phyloP scores from a whole-genome alignment of 2,113 vertebrate genomes.

The Forbesichthys papilliferus region DNA sequence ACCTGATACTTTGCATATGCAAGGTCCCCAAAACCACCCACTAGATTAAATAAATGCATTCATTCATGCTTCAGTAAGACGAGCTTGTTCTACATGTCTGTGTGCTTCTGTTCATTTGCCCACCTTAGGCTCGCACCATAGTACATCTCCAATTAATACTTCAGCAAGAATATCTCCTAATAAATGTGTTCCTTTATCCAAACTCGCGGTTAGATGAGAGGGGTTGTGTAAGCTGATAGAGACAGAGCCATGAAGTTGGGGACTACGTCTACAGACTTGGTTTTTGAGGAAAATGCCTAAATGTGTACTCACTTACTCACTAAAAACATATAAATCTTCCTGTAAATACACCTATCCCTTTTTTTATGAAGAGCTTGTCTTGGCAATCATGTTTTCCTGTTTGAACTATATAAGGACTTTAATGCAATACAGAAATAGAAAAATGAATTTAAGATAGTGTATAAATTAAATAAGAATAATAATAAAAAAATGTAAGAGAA shows the following conservation, averaged over 20 bases:
- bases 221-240: neutral
- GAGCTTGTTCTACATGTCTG: no score
- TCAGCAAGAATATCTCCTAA: neutral
- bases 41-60: neutral
- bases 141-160: neutral
- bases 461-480: slow-evolving; percentile 66
- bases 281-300: no score
- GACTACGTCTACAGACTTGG: neutral
- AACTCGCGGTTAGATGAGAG: neutral
- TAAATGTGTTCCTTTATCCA: neutral
- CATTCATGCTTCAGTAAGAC: neutral
- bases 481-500: slow-evolving; percentile 19
- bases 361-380: neutral
- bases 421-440: slow-evolving; percentile 71
- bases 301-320: neutral
- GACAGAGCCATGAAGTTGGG: neutral
- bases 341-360: neutral
- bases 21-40: neutral
- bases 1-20: slow-evolving; percentile 3
- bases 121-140: neutral
- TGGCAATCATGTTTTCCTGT: neutral
- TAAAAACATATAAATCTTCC: neutral
- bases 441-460: slow-evolving; percentile 68
- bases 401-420: slow-evolving; percentile 62
- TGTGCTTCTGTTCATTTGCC: neutral